Base-by-base conservation (phyloP, 2,113 vertebrate genomes). In the Boulengeromyrus knoepffleri region DNA sequence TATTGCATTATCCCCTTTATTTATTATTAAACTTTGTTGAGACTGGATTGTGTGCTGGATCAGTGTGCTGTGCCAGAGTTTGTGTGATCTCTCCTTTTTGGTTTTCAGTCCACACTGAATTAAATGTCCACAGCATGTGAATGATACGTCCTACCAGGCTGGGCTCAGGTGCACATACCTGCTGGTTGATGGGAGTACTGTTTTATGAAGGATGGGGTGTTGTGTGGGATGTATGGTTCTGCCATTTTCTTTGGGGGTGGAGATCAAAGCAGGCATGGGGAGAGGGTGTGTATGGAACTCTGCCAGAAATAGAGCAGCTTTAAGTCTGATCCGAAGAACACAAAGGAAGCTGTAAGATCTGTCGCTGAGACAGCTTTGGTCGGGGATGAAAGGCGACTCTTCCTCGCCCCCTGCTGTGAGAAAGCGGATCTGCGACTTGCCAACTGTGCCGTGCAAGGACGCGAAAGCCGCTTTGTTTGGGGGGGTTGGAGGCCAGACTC, bases 231-330 rank as follows among this genome's bases (percentile, higher is more conserved):
- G 49, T 45, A 0, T 53, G 52, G 17, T 80, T 88, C 92, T 66
- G 88, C 66, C n/a, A 80, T 56, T 90, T 92, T 90, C 39, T 52
- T 31, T 36, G 31, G 46, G 66, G 87, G 90, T 89, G 89, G 88
- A 89, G 77, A 27, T 17, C 53, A 36, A 12, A 24, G 56, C 70
- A 84, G 70, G 27, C 24, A 7, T 9, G 42, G 46, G 53, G 70
- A 91, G 56, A 92, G 15, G 91, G 50, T 87, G 31, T 53, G 49
- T 56, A 50, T 56, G 49, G 88, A 91, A 70, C 74, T 87, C 39
- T 53, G 90, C 90, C 90, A 84, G 49, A 90, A 92, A 92, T 92
- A 93, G 93, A 92, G 89, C 21, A 87, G 90, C 90, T 92, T 91
- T 90, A 90, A 89, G 90, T 86, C 85, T 90, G 92, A 90, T 91